Evolutionary conservation across 1,140 invertebrate genomes (phyloP).

Genomic region (Dreissena rostriformis): DNA sequence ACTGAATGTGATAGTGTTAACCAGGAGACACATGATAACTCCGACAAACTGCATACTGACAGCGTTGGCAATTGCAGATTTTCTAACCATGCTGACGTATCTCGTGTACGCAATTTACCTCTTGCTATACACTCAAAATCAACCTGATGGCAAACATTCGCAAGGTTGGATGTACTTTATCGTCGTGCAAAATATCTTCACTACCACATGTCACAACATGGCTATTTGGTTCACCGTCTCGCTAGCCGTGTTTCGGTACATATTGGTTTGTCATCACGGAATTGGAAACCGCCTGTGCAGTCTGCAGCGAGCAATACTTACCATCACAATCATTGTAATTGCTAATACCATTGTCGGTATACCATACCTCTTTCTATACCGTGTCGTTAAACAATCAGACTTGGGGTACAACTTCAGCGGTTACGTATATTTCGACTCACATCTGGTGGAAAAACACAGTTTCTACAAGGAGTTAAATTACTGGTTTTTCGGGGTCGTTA

Average conservation of each 20-base stretch:
- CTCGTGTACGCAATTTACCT: conserved; percentile 90
- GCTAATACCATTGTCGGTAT: conserved; percentile 89
- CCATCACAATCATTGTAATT: conserved; percentile 88
- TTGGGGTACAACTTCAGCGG: conserved; percentile 37
- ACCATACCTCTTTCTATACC: conserved; percentile 85
- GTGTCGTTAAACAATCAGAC: conserved; percentile 53
- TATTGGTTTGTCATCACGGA: conserved; percentile 91
- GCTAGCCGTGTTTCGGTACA: conserved; percentile 95
- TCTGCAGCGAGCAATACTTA: conserved; percentile 87
- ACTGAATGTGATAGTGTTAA: conserved; percentile 94
- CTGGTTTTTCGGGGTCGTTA: conserved; percentile 92
- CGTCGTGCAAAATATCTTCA: conserved; percentile 84
- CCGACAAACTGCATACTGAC: conserved; percentile 93
- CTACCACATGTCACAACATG: conserved; percentile 93
- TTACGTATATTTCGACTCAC: conserved; percentile 61
- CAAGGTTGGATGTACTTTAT: conserved; percentile 76
- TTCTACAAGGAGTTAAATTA: conserved; percentile 82
- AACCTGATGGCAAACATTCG: conserved; percentile 55
- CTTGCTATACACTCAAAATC: conserved; percentile 66
- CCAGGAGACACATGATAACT: conserved; percentile 90
- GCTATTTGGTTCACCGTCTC: conserved; percentile 96
- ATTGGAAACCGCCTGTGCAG: conserved; percentile 88
- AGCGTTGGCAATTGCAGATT: conserved; percentile 91
- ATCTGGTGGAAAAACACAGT: conserved; percentile 55
- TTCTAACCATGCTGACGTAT: conserved; percentile 94